Evolutionary conservation across 2,797 vertebrate genomes (phyloP), one percentile per base, ranked within the genome.

Genomic region (Centropyge bicolor): DNA sequence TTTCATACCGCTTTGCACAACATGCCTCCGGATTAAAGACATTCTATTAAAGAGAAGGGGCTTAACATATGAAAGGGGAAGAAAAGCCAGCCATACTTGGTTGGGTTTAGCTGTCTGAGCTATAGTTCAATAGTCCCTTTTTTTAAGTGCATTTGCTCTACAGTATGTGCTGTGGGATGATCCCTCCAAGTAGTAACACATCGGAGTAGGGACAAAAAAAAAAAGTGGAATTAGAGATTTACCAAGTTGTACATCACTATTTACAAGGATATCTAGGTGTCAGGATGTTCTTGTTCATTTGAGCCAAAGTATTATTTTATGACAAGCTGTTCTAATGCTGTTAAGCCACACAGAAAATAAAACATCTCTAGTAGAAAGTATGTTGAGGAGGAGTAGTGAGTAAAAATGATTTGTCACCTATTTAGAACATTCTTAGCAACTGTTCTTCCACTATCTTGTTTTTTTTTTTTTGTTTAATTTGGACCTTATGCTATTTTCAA

Each of bases 11-110:
- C 91, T 91, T 90, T 86, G 90, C 90, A 79, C 91, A 94, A 93
- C 93, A 93, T 91, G 92, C 86, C 75, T 86, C 82, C 48, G 94
- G 94, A 95, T 95, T 95, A 94, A 94, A 93, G 89, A 76, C 90
- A 89, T 95, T 95, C 87, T 94, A 95, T 95, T 95, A 95, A 91
- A 93, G 87, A 87, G 88, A 89, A 85, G 82, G 86, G 78, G 91
- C 90, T 94, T 88, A 92, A 92, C 86, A 89, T 91, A 91, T 88
- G 88, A 90, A 87, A 83, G 70, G 80, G 78, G 84, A 82, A 86
- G 83, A 89, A 90, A 91, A 91, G 86, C 80, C 84, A 84, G 89
- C 82, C 80, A 82, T 89, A 87, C 81, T 88, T 74, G 79, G 81
- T 80, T 48, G 88, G 85, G 77, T 91, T 94, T 88, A 88, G 85